Evolutionary conservation across 2,797 vertebrate species (phyloP).

Genomic region (Vultur gryphus): DNA sequence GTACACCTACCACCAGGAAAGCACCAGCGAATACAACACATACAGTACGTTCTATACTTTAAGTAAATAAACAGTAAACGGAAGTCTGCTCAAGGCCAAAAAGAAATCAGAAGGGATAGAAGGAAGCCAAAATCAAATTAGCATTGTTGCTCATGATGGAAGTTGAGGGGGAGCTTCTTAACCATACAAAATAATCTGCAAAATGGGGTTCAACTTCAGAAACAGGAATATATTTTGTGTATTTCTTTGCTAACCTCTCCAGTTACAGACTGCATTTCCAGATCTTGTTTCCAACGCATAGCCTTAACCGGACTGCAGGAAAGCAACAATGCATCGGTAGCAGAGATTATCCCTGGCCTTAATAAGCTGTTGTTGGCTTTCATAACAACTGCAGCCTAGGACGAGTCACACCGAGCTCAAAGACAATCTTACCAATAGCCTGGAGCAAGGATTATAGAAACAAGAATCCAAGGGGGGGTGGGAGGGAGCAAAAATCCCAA

Average conservation of each 20-base stretch:
- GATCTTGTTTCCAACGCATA: constrained; percentile 29
- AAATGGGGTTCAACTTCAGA: neutral
- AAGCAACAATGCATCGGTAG: constrained; percentile 73
- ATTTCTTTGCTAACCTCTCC: constrained; percentile 32
- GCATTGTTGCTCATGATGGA: neutral
- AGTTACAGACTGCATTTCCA: constrained; percentile 1
- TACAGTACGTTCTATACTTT: neutral
- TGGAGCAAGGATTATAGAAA: constrained; percentile 94
- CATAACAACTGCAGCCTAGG: constrained; percentile 72
- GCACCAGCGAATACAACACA: neutral
- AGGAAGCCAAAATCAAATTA: neutral
- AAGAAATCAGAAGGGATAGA: neutral
- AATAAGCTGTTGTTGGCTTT: constrained; percentile 78
- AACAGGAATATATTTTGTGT: neutral
- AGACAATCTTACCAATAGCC: constrained; percentile 81
- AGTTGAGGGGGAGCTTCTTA: neutral
- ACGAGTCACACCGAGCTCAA: constrained; percentile 70
- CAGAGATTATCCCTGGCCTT: constrained; percentile 77
- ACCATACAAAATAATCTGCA: neutral
- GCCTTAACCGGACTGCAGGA: constrained; percentile 64
- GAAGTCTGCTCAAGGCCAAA: constrained; percentile 5
- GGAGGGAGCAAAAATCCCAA: constrained; percentile 48
- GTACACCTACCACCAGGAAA: neutral
- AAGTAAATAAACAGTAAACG: neutral
- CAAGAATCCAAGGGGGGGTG: constrained; percentile 68